A percentile compares a stretch with the other conserved stretches of the same genome.
These are phyloP conservation scores for Lacerta viridis DNA, from an alignment of 2,797 vertebrate genomes.

Conservation along the genomic window DNA sequence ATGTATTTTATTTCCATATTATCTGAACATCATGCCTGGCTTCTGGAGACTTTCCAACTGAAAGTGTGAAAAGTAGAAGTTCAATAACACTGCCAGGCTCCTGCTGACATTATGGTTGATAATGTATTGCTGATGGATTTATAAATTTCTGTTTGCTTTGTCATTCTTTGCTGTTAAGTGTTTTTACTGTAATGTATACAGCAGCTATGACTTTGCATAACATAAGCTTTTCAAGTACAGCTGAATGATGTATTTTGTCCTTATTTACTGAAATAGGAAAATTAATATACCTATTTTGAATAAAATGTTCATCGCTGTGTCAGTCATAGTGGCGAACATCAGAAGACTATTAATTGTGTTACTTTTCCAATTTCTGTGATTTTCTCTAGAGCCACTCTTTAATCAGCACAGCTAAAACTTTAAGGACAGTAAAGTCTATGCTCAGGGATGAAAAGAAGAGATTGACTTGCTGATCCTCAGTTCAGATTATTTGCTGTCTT, in stretches of 20 bases:
- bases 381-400: background rate
- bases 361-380: conserved; percentile 6
- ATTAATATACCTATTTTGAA: conserved; percentile 14
- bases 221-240: background rate
- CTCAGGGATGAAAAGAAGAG: background rate
- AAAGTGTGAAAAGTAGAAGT: background rate
- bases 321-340: accelerated
- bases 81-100: background rate
- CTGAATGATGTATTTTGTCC: background rate
- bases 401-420: conserved; percentile 35
- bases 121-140: background rate
- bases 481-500: conserved; percentile 51
- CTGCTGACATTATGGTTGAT: background rate
- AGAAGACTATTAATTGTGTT: background rate
- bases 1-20: background rate
- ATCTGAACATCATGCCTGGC: background rate
- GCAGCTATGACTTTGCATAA: background rate
- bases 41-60: background rate
- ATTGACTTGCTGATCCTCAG: conserved; percentile 46
- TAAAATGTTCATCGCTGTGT: conserved; percentile 5
- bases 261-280: background rate
- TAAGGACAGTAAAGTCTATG: conserved; percentile 19
- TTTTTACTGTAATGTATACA: background rate
- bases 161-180: background rate
- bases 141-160: background rate